Evolutionary conservation across 1,140 invertebrate genomes (phyloP).

Genomic region (Drosophila bocqueti): DNA sequence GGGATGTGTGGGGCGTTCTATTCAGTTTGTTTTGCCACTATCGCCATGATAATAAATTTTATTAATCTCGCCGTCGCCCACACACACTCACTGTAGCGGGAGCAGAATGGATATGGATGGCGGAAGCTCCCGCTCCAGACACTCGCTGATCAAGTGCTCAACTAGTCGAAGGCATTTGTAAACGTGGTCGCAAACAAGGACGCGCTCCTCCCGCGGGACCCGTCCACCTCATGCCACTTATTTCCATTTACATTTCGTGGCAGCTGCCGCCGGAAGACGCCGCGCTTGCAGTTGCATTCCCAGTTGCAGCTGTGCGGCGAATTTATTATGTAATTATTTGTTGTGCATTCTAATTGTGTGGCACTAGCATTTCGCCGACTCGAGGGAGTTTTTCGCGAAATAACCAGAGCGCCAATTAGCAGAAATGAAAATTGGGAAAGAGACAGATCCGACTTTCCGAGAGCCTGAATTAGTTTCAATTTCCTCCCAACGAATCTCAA

Average conservation of each 20-base stretch:
- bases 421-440: background rate
- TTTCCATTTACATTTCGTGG: slow-evolving; percentile 62
- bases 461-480: background rate
- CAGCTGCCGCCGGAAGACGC: slow-evolving; percentile 45
- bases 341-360: slow-evolving; percentile 56
- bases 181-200: slow-evolving; percentile 44
- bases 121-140: slow-evolving; percentile 16
- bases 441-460: background rate
- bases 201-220: slow-evolving; percentile 3
- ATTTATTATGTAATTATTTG: slow-evolving; percentile 74
- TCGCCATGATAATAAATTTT: slow-evolving; percentile 83
- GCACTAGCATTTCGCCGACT: slow-evolving; percentile 21
- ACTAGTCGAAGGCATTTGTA: slow-evolving; percentile 67
- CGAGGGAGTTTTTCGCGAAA: background rate
- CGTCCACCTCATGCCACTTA: slow-evolving; percentile 49
- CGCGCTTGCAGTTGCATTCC: slow-evolving; percentile 8
- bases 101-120: slow-evolving; percentile 30
- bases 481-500: background rate
- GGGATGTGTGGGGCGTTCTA: slow-evolving; percentile 58
- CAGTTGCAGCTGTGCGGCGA: slow-evolving; percentile 11
- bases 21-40: slow-evolving; percentile 69
- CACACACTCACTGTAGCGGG: slow-evolving; percentile 20
- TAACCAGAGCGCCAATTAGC: slow-evolving; percentile 10
- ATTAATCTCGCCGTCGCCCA: slow-evolving; percentile 74
- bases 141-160: slow-evolving; percentile 60